Evolutionary conservation across 35 echinoderm and acorn worm species (phyloP).

Genomic region (Holothuria glaberrima): DNA sequence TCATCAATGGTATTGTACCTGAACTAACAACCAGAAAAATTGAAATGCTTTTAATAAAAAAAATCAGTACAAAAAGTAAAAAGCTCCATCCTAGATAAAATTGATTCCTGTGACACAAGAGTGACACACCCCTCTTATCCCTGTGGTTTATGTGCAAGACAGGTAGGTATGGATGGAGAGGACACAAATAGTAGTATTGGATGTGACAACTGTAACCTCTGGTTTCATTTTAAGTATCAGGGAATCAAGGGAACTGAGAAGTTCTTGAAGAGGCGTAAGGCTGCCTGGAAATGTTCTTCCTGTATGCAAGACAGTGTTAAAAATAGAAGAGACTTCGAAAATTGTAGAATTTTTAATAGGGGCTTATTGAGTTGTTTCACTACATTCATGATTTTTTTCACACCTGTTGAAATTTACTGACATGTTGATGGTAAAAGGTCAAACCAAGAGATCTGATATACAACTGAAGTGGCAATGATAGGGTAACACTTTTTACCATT

Average conservation of each 20-base stretch:
- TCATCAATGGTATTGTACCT: constrained; percentile 43
- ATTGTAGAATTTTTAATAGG: too few relatives aligned
- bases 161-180: not conserved
- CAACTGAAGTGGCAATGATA: too few relatives aligned
- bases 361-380: constrained; percentile 57
- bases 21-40: constrained; percentile 44
- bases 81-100: not conserved
- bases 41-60: constrained; percentile 1
- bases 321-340: too few relatives aligned
- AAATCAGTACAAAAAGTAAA: not conserved
- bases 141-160: constrained; percentile 11
- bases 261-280: constrained; percentile 6
- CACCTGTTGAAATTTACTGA: constrained; percentile 38
- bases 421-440: constrained; percentile 65
- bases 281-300: constrained; percentile 35
- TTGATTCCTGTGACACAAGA: not conserved
- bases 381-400: too few relatives aligned
- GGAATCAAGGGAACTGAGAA: constrained; percentile 6
- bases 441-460: too few relatives aligned
- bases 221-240: constrained; percentile 19
- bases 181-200: constrained; percentile 3
- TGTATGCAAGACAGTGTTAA: constrained; percentile 9
- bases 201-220: constrained; percentile 49
- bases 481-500: too few relatives aligned
- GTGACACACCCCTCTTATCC: not conserved